Base-by-base conservation (phyloP, 2,797 vertebrate species). In the Benthosema pterotum region DNA sequence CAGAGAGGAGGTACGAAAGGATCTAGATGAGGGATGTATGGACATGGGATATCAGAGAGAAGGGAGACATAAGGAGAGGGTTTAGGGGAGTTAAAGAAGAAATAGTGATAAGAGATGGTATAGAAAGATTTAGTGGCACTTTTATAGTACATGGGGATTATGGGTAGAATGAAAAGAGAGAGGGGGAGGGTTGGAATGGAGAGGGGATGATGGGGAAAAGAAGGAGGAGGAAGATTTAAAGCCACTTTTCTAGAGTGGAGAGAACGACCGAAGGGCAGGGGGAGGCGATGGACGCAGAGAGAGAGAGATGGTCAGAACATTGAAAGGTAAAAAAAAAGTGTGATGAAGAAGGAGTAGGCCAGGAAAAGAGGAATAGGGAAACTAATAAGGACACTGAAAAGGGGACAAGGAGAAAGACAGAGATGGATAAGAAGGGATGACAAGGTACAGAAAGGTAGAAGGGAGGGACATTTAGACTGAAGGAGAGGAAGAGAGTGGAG, bases 81-180 rank as follows among this genome's bases (percentile, higher is more conserved):
- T n/a, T n/a, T n/a, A 19, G 7, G 42, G 57, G 9, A 54, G 45
- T 18, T 49, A 51, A 15, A 28, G 2, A 28, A 47, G 72, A 25
- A 17, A n/a, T 13, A 13, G 45, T n/a, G n/a, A 46, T 46, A 7
- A 46, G 45, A 46, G 43, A 3, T 13, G 12, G n/a, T 46, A 38
- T 42, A n/a, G 60, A 52, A 60, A 65, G 53, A 73, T 65, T 5
- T 62, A 51, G 77, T 17, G 9, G 15, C 38, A 14, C 52, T 75
- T 63, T 61, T 50, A 67, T 5, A 19, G 17, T 47, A 38, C 32
- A 38, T 9, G 32, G 32, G 32, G 32, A 38, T 38, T 38, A 38
- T 38, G 32, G 32, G 32, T 38, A 38, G 11, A 38, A 25, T 5
- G 50, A 52, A 55, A 56, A 52, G 58, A 56, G 42, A n/a, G 12